phyloP scores from a whole-genome alignment of 2,113 vertebrate species.

The Chrysemys picta region DNA sequence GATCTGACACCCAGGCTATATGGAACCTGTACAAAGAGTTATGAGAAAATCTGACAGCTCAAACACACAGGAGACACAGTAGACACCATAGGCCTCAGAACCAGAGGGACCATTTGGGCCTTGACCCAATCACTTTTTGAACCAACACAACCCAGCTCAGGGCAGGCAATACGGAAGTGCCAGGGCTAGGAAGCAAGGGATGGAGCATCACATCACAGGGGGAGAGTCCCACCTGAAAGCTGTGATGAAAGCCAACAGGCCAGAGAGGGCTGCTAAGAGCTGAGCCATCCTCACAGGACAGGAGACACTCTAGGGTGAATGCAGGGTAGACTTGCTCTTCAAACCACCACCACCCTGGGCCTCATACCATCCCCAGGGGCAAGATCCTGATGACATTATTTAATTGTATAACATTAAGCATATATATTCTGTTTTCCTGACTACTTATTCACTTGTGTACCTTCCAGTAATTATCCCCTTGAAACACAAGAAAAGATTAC shows the following conservation, averaged over 20 bases:
- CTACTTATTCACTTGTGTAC: too few species aligned
- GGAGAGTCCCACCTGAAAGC: neutral
- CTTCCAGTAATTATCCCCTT: neutral
- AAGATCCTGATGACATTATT: neutral
- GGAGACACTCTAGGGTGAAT: neutral
- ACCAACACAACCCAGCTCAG: too few species aligned
- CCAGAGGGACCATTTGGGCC: too few species aligned
- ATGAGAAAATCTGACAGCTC: neutral
- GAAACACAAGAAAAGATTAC: neutral
- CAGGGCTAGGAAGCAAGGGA: neutral
- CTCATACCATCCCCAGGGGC: neutral
- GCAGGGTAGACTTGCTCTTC: neutral
- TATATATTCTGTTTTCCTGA: too few species aligned
- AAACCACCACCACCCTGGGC: neutral
- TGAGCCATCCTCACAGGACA: neutral
- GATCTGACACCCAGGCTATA: neutral
- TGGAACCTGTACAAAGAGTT: neutral
- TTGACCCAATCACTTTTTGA: too few species aligned
- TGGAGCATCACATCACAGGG: neutral
- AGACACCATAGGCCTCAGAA: neutral
- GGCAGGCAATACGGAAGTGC: too few species aligned
- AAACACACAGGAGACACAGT: neutral
- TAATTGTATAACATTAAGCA: neutral
- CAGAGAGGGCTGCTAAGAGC: neutral
- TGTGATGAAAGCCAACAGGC: neutral